Base-by-base conservation (phyloP, 1,140 invertebrate species). In the Lutraria rhynchaena region DNA sequence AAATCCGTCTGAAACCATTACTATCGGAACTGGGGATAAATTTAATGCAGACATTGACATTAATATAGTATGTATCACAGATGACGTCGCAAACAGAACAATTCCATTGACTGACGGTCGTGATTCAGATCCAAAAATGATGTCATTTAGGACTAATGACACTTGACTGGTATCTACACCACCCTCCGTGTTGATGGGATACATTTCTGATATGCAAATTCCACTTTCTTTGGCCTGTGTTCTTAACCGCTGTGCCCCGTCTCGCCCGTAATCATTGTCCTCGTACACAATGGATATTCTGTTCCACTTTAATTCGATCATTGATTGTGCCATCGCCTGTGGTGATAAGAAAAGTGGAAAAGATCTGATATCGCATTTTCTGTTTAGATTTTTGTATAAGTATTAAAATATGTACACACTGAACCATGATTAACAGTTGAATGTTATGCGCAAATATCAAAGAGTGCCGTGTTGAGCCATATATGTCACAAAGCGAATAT, bases 231-330 rank as follows among this genome's bases (percentile, higher is more conserved):
- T 15, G 9, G 77, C 70, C 41, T n/a, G 5, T 29, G 17, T 19
- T 19, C 49, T 22, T 4, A 84, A 31, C 11, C 17, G 11, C 7
- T 44, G 15, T 11, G 27, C 33, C 1, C 46, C 74, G 17, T 67
- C 67, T 29, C 29, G 31, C 15, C 29, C 46, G 53, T 82, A 81
- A n/a, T 35, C 35, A 37, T 77, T 69, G 9, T 82, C 65, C 29
- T 82, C 73, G 41, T 82, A 82, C 27, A 85, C 41, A 4, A 85
- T 53, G 24, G 73, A 74, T n/a, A 85, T 74, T 37, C 80, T 49
- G 53, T 85, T 85, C 83, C 83, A 85, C 58, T 81, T 44, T 19
- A 85, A 24, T 13, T 46, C 11, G 13, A 33, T 35, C 37, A 85
- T 70, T 29, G 75, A 37, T n/a, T 58, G 0, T 1, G 78, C 31